These are phyloP conservation scores for Melanotaenia nigrans DNA, from an alignment of 2,797 vertebrate species.

Conservation along the genomic window DNA sequence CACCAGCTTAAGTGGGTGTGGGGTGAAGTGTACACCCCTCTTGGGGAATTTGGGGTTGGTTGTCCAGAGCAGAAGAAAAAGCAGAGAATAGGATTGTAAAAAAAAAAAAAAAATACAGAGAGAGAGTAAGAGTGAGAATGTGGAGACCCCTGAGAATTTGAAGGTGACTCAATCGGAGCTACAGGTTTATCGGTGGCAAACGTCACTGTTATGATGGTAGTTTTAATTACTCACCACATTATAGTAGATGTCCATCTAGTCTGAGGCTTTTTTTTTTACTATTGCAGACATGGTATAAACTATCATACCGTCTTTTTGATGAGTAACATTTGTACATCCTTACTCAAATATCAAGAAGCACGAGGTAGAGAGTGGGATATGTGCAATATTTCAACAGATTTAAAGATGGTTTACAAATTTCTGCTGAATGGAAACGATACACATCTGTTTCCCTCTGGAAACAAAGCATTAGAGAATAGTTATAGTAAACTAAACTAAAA, in stretches of 20 bases:
- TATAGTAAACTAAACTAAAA: not conserved
- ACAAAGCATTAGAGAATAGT: not conserved
- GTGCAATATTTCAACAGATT: too few species aligned
- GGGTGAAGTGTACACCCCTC: slow-evolving; percentile 91
- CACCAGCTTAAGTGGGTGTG: slow-evolving; percentile 94
- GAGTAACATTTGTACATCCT: not conserved
- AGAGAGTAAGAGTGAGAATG: not conserved
- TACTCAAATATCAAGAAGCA: not conserved
- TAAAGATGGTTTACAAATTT: not conserved
- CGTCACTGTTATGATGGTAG: slow-evolving; percentile 85
- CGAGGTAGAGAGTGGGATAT: not conserved
- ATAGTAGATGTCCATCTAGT: not conserved
- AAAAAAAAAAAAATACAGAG: not conserved
- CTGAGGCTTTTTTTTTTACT: not conserved
- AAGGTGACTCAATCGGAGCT: not conserved
- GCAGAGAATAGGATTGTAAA: slow-evolving; percentile 70
- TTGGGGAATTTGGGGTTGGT: slow-evolving; percentile 86
- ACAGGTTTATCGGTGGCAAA: slow-evolving; percentile 64
- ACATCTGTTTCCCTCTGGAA: not conserved
- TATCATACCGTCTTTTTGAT: not conserved
- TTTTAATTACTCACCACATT: slow-evolving; percentile 67
- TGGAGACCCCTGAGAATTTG: not conserved
- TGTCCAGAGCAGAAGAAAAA: slow-evolving; percentile 69
- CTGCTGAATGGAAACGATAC: not conserved
- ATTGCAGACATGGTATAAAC: not conserved